Conservation (phyloP, 2,797 vertebrate species). For the Sciurus carolinensis region DNA sequence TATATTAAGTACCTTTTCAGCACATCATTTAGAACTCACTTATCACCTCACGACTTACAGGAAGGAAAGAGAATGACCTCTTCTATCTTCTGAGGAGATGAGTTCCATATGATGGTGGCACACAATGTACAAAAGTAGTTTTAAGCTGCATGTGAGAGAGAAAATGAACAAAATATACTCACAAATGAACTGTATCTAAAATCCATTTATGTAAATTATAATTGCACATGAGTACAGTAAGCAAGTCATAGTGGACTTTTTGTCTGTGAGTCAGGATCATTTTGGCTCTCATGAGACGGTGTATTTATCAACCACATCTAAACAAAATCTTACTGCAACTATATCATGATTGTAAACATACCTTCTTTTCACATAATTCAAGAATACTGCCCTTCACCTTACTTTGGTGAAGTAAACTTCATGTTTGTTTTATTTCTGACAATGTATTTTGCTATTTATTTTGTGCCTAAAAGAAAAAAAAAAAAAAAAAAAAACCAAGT, state of each 20-base stretch:
- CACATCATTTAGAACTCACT: not conserved
- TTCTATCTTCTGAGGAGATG: not conserved
- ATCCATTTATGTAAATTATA: not conserved
- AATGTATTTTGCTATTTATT: not conserved
- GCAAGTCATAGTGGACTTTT: not conserved
- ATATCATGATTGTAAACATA: not conserved
- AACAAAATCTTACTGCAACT: accelerated
- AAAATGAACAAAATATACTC: not conserved
- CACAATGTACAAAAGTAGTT: no score
- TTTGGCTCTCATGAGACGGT: not conserved
- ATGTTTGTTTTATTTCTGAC: not conserved
- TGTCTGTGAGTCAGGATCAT: not conserved
- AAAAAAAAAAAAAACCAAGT: not conserved
- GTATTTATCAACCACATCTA: not conserved
- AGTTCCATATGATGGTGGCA: not conserved
- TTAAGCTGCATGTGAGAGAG: not conserved
- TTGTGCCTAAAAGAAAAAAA: not conserved
- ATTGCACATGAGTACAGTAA: not conserved
- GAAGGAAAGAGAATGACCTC: not conserved
- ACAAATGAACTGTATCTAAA: not conserved
- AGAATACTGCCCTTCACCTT: not conserved
- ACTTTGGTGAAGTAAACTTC: not conserved
- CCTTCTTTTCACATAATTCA: not conserved
- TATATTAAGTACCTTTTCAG: not conserved
- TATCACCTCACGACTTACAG: not conserved